phyloP scores from a whole-genome alignment of 2,888 invertebrate genomes.

The Plutella xylostella region DNA sequence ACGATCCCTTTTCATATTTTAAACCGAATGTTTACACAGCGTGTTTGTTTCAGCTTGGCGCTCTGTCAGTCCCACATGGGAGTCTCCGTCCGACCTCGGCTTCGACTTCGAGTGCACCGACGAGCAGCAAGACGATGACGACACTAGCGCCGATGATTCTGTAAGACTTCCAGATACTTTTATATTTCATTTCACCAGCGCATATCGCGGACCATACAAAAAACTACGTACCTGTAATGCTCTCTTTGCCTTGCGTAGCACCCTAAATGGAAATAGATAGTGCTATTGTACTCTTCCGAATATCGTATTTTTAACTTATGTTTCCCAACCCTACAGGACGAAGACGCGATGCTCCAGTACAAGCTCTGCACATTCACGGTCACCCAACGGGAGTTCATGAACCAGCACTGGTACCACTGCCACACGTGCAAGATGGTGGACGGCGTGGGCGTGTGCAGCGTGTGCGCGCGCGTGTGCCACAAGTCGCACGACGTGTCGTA shows the following conservation, averaged over 20 bases:
- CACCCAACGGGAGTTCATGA: conserved; percentile 98
- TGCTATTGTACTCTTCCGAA: too few relatives aligned
- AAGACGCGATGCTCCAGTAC: conserved; percentile 86
- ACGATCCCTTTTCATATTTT: too few relatives aligned
- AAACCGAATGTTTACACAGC: not conserved
- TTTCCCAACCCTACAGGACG: too few relatives aligned
- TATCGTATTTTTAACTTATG: too few relatives aligned
- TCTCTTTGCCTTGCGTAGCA: too few relatives aligned
- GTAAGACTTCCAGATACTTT: conserved; percentile 32
- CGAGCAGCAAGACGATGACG: conserved; percentile 91
- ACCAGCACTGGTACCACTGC: conserved; percentile 99
- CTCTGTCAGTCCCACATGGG: conserved; percentile 77
- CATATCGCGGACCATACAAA: too few relatives aligned
- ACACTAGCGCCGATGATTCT: conserved; percentile 93
- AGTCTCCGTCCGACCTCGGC: conserved; percentile 79
- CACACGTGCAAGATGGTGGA: conserved; percentile 99
- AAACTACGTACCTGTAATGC: too few relatives aligned
- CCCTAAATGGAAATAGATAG: too few relatives aligned
- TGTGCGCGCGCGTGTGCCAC: conserved; percentile 97
- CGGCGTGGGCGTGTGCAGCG: conserved; percentile 97
- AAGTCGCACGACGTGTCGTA: conserved; percentile 95
- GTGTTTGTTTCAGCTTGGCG: conserved; percentile 37
- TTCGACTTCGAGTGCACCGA: conserved; percentile 89
- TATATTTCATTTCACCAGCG: too few relatives aligned
- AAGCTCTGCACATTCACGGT: conserved; percentile 97